These are phyloP conservation scores for Sanderia malayensis DNA, from an alignment of 30 jellyfish, hydroid and myxozoan genomes.

Conservation along the genomic window DNA sequence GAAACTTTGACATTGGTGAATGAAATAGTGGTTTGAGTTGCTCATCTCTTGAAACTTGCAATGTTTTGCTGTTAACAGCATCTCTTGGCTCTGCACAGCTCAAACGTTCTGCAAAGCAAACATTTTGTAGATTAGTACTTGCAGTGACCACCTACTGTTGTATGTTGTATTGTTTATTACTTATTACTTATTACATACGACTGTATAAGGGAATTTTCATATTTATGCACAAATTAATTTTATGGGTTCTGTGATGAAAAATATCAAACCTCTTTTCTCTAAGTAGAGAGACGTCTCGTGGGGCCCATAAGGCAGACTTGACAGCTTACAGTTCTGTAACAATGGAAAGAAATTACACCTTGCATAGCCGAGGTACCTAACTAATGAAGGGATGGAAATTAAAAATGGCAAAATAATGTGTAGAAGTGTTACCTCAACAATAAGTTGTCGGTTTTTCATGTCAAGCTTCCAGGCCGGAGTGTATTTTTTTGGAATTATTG, in stretches of 20 bases:
- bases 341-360: too few species aligned
- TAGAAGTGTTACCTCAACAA: constrained; percentile 51
- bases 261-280: constrained; percentile 56
- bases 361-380: too few species aligned
- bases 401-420: neutral
- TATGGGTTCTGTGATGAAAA: neutral
- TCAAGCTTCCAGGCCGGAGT: constrained; percentile 92
- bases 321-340: constrained; percentile 70
- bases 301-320: constrained; percentile 71
- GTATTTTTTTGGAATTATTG: constrained; percentile 79
- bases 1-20: constrained; percentile 77
- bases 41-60: constrained; percentile 41
- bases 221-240: too few species aligned
- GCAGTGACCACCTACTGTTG: too few species aligned
- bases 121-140: too few species aligned
- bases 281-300: constrained; percentile 68
- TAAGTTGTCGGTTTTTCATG: constrained; percentile 77
- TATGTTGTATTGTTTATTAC: too few species aligned
- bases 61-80: constrained; percentile 13
- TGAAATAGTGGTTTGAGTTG: constrained; percentile 68
- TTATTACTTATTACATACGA: too few species aligned
- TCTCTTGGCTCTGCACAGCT: constrained; percentile 69
- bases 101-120: constrained; percentile 47
- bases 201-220: too few species aligned
- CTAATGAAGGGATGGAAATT: neutral